Conservation (phyloP, 2,888 invertebrate genomes). For the Drosophila atripex region DNA sequence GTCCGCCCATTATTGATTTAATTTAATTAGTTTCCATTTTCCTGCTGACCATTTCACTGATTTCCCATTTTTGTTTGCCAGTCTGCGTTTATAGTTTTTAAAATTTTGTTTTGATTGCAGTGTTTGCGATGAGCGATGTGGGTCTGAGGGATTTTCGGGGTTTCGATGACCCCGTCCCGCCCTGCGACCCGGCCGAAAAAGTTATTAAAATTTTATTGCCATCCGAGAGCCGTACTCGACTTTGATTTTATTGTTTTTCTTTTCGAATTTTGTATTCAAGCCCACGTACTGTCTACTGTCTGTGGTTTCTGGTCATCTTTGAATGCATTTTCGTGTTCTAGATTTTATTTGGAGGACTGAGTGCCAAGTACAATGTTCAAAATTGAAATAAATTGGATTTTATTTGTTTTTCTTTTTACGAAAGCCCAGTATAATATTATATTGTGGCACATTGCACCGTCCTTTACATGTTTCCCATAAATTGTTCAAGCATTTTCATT, state of each 20-base stretch:
- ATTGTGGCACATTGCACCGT: not conserved
- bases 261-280: conserved; percentile 3
- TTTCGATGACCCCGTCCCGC: conserved; percentile 24
- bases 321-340: conserved; percentile 56
- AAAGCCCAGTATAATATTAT: not conserved
- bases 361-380: conserved; percentile 5
- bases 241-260: conserved; percentile 32
- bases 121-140: conserved; percentile 55
- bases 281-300: conserved; percentile 20
- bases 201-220: conserved; percentile 70
- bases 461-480: conserved; percentile 6
- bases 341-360: not conserved
- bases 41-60: conserved; percentile 39
- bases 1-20: conserved; percentile 64
- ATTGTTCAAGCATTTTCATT: not conserved
- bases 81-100: conserved; percentile 66
- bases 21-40: conserved; percentile 72
- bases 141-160: conserved; percentile 25
- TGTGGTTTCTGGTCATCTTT: conserved; percentile 5
- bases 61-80: conserved; percentile 53
- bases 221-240: conserved; percentile 29
- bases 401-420: conserved; percentile 11
- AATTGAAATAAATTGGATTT: conserved; percentile 22
- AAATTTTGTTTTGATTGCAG: conserved; percentile 57
- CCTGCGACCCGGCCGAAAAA: conserved; percentile 55